Percentiles rank a stretch among this genome's conserved stretches.
These are phyloP conservation scores for Hephaestus fuliginosus DNA, from an alignment of 2,797 vertebrate genomes.

Conservation along the genomic window DNA sequence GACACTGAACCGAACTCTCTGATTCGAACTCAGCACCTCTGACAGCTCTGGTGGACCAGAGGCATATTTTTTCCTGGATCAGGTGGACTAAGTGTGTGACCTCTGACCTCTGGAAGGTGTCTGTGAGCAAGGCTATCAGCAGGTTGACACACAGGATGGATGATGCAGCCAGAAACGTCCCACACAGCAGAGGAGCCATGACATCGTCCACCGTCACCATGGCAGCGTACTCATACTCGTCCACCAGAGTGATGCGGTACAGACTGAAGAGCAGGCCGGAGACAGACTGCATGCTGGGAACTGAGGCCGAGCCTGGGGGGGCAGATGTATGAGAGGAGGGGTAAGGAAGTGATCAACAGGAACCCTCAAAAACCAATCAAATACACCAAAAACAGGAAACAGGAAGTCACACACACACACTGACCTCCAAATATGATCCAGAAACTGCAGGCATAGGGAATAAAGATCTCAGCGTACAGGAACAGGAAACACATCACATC, in stretches of 20 bases:
- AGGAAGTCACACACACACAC: constrained; percentile 1
- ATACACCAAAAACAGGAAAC: not conserved
- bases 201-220: constrained; percentile 73
- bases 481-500: constrained; percentile 84
- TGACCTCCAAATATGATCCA: constrained; percentile 86
- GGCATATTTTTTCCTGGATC: not conserved
- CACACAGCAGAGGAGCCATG: constrained; percentile 83
- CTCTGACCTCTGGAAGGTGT: constrained; percentile 82
- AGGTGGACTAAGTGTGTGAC: not conserved
- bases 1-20: no score
- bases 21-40: no score
- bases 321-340: no score
- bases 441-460: constrained; percentile 84
- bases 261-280: constrained; percentile 79
- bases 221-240: constrained; percentile 81
- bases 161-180: constrained; percentile 80
- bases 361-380: not conserved
- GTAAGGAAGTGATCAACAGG: no score
- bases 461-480: constrained; percentile 82
- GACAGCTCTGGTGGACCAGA: no score
- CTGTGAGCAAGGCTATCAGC: constrained; percentile 81
- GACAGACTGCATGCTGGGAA: constrained; percentile 82
- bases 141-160: constrained; percentile 83
- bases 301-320: constrained; percentile 57
- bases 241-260: constrained; percentile 83